Percentiles rank a stretch among this genome's conserved stretches.
Conservation (phyloP, 1,140 invertebrate species). For the Calycopis cecrops region DNA sequence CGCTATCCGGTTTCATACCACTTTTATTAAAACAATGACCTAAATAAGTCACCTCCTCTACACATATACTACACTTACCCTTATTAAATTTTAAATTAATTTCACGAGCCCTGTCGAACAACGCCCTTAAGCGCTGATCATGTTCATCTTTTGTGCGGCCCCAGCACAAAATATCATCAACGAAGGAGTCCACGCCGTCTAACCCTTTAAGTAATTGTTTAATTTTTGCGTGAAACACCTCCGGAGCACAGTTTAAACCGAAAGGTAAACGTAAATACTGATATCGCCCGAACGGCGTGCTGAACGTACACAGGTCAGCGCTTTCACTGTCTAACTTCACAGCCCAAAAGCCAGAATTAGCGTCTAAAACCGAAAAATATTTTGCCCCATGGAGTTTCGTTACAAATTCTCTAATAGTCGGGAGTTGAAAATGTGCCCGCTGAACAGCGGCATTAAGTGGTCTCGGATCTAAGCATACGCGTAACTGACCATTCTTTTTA, state of each 20-base stretch:
- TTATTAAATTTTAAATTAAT: too few relatives aligned
- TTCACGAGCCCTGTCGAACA: too few relatives aligned
- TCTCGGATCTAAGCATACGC: conserved; percentile 15
- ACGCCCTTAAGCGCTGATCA: conserved; percentile 12
- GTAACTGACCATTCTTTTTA: conserved; percentile 16
- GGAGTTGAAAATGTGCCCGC: conserved; percentile 10
- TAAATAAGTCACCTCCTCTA: too few relatives aligned
- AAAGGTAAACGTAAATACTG: conserved; percentile 34
- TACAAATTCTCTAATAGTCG: conserved; percentile 4
- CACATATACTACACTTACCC: too few relatives aligned
- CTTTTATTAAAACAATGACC: too few relatives aligned
- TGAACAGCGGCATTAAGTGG: conserved; percentile 13
- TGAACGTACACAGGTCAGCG: conserved; percentile 27
- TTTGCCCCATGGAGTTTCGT: conserved; percentile 14
- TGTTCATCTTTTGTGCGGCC: conserved; percentile 17
- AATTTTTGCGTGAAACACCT: conserved; percentile 29
- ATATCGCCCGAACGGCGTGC: conserved; percentile 36
- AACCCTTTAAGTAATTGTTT: conserved; percentile 21
- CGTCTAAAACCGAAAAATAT: conserved; percentile 19
- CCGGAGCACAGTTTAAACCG: conserved; percentile 29
- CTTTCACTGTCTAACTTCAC: conserved; percentile 25
- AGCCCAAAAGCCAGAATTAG: conserved; percentile 17
- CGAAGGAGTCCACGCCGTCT: conserved; percentile 19
- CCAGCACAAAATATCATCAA: conserved; percentile 21
- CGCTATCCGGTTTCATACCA: too few relatives aligned